Base-by-base conservation (phyloP, 37 sponge, comb jelly and placozoan genomes). In the Tethya wilhelma region DNA sequence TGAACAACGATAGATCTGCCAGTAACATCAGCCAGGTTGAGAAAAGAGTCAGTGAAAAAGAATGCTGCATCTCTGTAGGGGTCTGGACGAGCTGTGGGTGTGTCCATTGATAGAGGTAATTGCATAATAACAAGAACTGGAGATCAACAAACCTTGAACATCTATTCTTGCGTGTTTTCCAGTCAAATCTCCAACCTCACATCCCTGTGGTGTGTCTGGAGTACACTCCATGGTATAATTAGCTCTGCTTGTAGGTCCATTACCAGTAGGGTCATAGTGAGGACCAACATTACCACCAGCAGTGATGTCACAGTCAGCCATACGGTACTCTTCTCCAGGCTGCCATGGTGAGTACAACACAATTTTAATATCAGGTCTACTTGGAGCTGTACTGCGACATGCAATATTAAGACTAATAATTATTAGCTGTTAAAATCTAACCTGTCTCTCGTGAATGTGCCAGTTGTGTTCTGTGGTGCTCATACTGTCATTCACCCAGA, bases 131-230 rank as follows among this genome's bases (percentile, higher is more conserved):
- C n/a, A n/a, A n/a, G n/a, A n/a, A n/a, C n/a, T n/a, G n/a, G n/a
- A n/a, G n/a, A n/a, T n/a, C n/a, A n/a, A n/a, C n/a, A n/a, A n/a
- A n/a, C n/a, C n/a, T n/a, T n/a, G n/a, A n/a, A n/a, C n/a, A n/a
- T n/a, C n/a, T n/a, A n/a, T n/a, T n/a, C n/a, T n/a, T n/a, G n/a
- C n/a, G n/a, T n/a, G n/a, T n/a, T 85, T 85, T 12, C 86, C 78
- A 44, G 86, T 78, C 32, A 85, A 56, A 36, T 85, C 86, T 22
- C 86, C 86, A 8, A 85, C 60, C 32, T 77, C 86, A 66, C 84
- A 84, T 5, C 31, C 69, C 25, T 1, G 0, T 8, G 67, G 64
- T 1, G 44, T 56, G 8, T 8, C 43, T 26, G 76, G 74, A 22
- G 36, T 75, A 69, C 84, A 84, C 1, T 5, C 31, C 0, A 23